Evolutionary conservation across 2,888 invertebrate genomes (phyloP).

Genomic region (Ichneumoninae sp.): DNA sequence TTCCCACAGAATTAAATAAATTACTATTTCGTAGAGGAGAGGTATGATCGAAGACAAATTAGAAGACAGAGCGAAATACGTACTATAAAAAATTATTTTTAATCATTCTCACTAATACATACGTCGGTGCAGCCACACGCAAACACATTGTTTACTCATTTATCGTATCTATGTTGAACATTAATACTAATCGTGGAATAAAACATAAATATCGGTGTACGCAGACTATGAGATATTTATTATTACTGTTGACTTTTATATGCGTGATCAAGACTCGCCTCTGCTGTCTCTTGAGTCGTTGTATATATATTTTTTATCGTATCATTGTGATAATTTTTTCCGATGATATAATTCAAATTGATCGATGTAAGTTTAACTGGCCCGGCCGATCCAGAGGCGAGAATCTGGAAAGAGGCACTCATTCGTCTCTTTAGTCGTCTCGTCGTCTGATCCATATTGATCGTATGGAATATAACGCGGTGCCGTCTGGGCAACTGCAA

Average conservation of each 20-base stretch:
- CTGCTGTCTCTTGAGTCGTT: conserved; percentile 16
- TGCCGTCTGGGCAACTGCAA: conserved; percentile 57
- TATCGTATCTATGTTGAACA: conserved; percentile 35
- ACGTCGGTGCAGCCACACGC: conserved; percentile 55
- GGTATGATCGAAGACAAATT: neutral
- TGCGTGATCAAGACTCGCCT: conserved; percentile 48
- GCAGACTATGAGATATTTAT: conserved; percentile 73
- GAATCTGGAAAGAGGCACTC: conserved; percentile 49
- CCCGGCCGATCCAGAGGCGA: conserved; percentile 6
- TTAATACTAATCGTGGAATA: conserved; percentile 72
- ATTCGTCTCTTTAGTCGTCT: conserved; percentile 51
- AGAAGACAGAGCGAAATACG: conserved; percentile 17
- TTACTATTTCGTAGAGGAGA: neutral
- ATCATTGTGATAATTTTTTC: conserved; percentile 28
- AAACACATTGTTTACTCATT: conserved; percentile 37
- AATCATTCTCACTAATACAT: conserved; percentile 65
- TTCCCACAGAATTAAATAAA: too few relatives aligned
- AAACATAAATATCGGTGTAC: conserved; percentile 77
- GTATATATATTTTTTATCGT: neutral
- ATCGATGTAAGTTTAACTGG: conserved; percentile 31
- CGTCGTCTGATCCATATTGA: conserved; percentile 47
- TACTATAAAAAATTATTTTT: conserved; percentile 58
- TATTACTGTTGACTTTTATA: conserved; percentile 62
- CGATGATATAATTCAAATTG: conserved; percentile 28
- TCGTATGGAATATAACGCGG: conserved; percentile 46